These are phyloP conservation scores for Folsomia candida DNA, from an alignment of 2,888 invertebrate genomes.

Conservation along the genomic window DNA sequence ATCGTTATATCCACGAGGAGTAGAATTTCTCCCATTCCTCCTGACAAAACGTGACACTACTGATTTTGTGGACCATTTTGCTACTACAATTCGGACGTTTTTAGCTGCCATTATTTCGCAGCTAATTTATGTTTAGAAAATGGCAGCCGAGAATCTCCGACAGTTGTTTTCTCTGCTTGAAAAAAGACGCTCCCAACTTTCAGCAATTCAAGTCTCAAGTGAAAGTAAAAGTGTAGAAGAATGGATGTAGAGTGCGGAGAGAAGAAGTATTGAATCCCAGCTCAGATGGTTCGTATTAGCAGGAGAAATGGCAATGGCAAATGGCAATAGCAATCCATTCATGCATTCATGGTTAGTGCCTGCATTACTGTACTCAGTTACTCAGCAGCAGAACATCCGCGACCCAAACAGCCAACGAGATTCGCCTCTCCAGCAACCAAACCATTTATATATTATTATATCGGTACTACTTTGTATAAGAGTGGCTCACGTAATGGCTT, in stretches of 20 bases:
- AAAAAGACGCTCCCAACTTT: slow-evolving; percentile 15
- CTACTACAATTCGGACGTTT: slow-evolving; percentile 19
- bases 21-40: slow-evolving; percentile 18
- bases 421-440: too few relatives aligned
- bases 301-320: slow-evolving; percentile 21
- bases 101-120: slow-evolving; percentile 15
- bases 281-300: slow-evolving; percentile 15
- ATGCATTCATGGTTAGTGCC: slow-evolving; percentile 23
- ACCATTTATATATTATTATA: slow-evolving; percentile 8
- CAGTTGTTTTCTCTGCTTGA: slow-evolving; percentile 2
- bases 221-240: slow-evolving; percentile 12
- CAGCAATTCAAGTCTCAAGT: neutral
- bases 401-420: neutral
- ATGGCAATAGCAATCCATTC: slow-evolving; percentile 24
- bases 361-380: slow-evolving; percentile 9
- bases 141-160: slow-evolving; percentile 15
- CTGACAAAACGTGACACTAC: slow-evolving; percentile 16
- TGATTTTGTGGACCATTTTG: slow-evolving; percentile 21
- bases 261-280: slow-evolving; percentile 10
- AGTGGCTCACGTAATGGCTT: slow-evolving; percentile 20
- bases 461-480: neutral
- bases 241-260: neutral
- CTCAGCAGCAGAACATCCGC: neutral
- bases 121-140: slow-evolving; percentile 20
- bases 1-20: slow-evolving; percentile 9